Evolutionary conservation across 2,888 invertebrate species (phyloP).

Genomic region (Xylota sylvarum): DNA sequence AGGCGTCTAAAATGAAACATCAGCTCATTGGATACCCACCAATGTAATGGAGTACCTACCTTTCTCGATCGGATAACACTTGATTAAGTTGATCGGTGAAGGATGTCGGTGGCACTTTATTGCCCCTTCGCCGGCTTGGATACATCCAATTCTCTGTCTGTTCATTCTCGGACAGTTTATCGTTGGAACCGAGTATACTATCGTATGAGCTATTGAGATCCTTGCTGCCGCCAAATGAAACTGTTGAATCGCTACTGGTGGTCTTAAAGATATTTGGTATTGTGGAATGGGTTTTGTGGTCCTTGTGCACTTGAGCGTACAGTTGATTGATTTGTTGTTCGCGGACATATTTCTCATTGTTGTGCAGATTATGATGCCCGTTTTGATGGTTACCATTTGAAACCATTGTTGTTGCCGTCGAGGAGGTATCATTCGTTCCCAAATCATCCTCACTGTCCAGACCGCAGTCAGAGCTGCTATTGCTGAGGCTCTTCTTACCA

Average conservation of each 20-base stretch:
- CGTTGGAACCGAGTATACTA: slow-evolving; percentile 85
- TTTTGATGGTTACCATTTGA: slow-evolving; percentile 84
- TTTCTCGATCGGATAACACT: slow-evolving; percentile 93
- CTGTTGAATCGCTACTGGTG: slow-evolving; percentile 80
- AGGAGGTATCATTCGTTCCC: slow-evolving; percentile 81
- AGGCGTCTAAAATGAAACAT: slow-evolving; percentile 80
- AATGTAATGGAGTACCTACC: slow-evolving; percentile 84
- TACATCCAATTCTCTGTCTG: slow-evolving; percentile 85
- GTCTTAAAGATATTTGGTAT: slow-evolving; percentile 84
- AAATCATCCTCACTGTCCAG: slow-evolving; percentile 85
- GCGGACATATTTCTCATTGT: slow-evolving; percentile 79
- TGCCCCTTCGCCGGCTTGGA: slow-evolving; percentile 83
- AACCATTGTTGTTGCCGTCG: slow-evolving; percentile 87
- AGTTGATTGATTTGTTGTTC: slow-evolving; percentile 85
- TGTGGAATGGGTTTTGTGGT: slow-evolving; percentile 82
- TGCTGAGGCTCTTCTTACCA: slow-evolving; percentile 86
- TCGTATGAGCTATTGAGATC: slow-evolving; percentile 84
- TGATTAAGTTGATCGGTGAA: slow-evolving; percentile 95
- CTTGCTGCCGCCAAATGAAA: slow-evolving; percentile 70
- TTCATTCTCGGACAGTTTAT: slow-evolving; percentile 84
- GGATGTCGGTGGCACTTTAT: slow-evolving; percentile 89
- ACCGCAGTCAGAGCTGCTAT: slow-evolving; percentile 91
- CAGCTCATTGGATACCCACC: slow-evolving; percentile 1
- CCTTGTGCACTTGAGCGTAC: slow-evolving; percentile 87
- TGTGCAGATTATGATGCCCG: slow-evolving; percentile 81